A percentile compares a stretch with the other conserved stretches of the same genome.
Conservation (phyloP, 2,888 invertebrate genomes). For the Epistrophe eligans region DNA sequence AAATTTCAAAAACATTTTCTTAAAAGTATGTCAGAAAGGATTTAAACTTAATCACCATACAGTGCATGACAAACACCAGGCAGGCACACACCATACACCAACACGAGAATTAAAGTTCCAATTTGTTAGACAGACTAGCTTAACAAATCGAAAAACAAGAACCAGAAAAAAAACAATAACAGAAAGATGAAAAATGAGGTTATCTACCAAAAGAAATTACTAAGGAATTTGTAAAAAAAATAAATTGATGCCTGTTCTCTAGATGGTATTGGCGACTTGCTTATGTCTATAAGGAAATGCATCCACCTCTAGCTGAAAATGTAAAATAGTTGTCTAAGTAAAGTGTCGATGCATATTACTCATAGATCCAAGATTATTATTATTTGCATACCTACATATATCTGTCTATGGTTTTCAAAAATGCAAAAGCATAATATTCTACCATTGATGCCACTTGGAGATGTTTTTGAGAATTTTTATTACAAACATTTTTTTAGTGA, state of each 20-base stretch:
- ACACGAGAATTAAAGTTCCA: slow-evolving; percentile 41
- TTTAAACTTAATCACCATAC: slow-evolving; percentile 59
- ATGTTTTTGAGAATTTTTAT: too few species aligned
- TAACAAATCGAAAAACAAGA: slow-evolving; percentile 33
- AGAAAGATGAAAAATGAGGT: not conserved
- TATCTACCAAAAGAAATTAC: not conserved
- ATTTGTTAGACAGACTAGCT: slow-evolving; percentile 54
- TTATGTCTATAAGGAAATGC: not conserved
- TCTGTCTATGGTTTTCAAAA: not conserved
- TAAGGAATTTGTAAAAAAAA: slow-evolving; percentile 10
- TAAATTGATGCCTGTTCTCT: not conserved
- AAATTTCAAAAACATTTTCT: slow-evolving; percentile 49
- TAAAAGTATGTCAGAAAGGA: slow-evolving; percentile 66
- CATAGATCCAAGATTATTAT: slow-evolving; percentile 46
- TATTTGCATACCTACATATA: too few species aligned
- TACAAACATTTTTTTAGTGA: too few species aligned
- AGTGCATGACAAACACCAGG: slow-evolving; percentile 49
- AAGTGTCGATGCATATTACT: slow-evolving; percentile 39
- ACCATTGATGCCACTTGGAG: not conserved
- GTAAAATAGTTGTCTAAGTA: slow-evolving; percentile 42
- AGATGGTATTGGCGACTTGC: slow-evolving; percentile 3
- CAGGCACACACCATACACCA: slow-evolving; percentile 11
- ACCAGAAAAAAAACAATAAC: slow-evolving; percentile 3
- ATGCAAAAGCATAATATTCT: not conserved
- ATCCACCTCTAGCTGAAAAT: slow-evolving; percentile 43